phyloP scores from a whole-genome alignment of 2,888 invertebrate genomes.

The Nomada fucata region DNA sequence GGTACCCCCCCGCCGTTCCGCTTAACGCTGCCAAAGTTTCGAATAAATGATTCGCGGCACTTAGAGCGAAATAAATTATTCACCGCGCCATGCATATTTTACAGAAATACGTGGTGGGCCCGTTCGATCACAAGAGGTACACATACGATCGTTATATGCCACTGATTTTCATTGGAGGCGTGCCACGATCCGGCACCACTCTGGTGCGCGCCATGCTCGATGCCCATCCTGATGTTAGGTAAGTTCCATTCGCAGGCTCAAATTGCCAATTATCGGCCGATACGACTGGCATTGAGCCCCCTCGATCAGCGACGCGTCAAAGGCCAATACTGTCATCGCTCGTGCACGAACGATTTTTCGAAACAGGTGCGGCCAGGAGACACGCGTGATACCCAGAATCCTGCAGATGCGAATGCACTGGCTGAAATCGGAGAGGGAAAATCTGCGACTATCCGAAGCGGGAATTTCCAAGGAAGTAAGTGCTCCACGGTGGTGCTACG shows the following conservation, averaged over 20 bases:
- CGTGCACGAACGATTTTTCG: slow-evolving; percentile 9
- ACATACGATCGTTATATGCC: slow-evolving; percentile 95
- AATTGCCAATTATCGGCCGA: slow-evolving; percentile 54
- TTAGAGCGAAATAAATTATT: background rate
- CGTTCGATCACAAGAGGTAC: slow-evolving; percentile 87
- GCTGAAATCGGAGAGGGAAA: slow-evolving; percentile 97
- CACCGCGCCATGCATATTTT: slow-evolving; percentile 35
- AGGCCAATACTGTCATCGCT: background rate
- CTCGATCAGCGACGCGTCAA: slow-evolving; percentile 10
- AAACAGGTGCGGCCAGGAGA: slow-evolving; percentile 97
- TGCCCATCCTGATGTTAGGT: slow-evolving; percentile 98
- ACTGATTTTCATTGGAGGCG: slow-evolving; percentile 98
- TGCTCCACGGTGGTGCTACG: background rate
- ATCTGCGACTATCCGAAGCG: slow-evolving; percentile 95
- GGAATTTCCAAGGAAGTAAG: slow-evolving; percentile 94
- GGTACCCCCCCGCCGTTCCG: background rate
- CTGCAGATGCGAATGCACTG: slow-evolving; percentile 98
- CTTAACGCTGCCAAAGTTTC: background rate
- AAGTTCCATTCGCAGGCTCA: slow-evolving; percentile 71
- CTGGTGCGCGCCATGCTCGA: slow-evolving; percentile 99
- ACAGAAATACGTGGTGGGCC: slow-evolving; percentile 88
- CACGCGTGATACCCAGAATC: slow-evolving; percentile 97
- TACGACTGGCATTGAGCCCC: slow-evolving; percentile 30
- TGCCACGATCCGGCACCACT: slow-evolving; percentile 98
- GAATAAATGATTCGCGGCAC: background rate